phyloP scores from a whole-genome alignment of 1,140 invertebrate species.

The Drosophila rufa region DNA sequence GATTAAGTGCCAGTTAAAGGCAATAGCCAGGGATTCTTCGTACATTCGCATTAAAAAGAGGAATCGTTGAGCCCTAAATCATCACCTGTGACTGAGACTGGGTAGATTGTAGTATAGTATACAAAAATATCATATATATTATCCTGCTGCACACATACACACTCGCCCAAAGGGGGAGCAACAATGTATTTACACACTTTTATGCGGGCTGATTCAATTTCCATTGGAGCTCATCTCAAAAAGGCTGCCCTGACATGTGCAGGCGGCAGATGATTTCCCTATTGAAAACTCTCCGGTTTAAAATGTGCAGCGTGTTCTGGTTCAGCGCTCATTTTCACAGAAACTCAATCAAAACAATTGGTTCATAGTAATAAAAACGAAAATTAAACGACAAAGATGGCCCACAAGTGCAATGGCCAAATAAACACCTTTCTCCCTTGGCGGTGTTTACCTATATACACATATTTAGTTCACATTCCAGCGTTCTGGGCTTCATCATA shows the following conservation, averaged over 20 bases:
- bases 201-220: conserved; percentile 64
- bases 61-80: conserved; percentile 1
- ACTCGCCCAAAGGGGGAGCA: conserved; percentile 9
- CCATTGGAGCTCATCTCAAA: conserved; percentile 29
- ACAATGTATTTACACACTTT: conserved; percentile 45
- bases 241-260: conserved; percentile 11
- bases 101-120: conserved; percentile 51
- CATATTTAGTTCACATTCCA: conserved; percentile 19
- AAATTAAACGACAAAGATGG: conserved; percentile 69
- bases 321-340: background rate
- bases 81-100: background rate
- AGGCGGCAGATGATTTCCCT: conserved; percentile 14
- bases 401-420: conserved; percentile 62
- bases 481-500: conserved; percentile 53
- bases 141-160: conserved; percentile 15
- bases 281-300: conserved; percentile 15
- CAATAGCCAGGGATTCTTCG: background rate
- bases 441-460: conserved; percentile 8
- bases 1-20: conserved; percentile 21
- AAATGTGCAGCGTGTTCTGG: background rate
- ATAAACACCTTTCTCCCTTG: conserved; percentile 10
- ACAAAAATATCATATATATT: background rate
- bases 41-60: background rate
- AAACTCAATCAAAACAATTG: conserved; percentile 47
- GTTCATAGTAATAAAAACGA: conserved; percentile 57